Conservation (phyloP, 2,888 invertebrate species). For the Eugnorisma glareosa region DNA sequence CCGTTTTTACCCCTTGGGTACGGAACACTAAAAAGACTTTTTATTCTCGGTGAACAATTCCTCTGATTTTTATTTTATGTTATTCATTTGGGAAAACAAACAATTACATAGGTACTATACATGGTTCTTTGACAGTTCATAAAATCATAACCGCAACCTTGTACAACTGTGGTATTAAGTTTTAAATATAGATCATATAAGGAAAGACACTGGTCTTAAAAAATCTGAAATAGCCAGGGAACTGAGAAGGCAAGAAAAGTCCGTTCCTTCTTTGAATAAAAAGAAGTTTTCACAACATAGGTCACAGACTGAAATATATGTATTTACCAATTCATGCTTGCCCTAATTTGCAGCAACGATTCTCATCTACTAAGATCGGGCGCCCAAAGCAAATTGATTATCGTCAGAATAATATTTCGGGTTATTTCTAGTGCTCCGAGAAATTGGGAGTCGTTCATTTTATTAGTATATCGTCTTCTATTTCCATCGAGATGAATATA, state of each 20-base stretch:
- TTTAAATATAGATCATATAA: neutral
- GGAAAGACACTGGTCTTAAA: neutral
- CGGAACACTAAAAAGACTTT: no score
- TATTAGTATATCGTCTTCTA: conserved; percentile 42
- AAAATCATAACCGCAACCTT: neutral
- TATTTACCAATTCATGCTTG: conserved; percentile 17
- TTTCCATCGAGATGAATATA: conserved; percentile 51
- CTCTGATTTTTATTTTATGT: no score
- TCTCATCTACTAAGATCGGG: conserved; percentile 6
- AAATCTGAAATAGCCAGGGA: neutral
- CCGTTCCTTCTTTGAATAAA: neutral
- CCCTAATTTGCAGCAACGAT: conserved; percentile 30
- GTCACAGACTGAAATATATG: conserved; percentile 10
- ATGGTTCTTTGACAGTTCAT: neutral
- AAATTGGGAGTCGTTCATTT: conserved; percentile 46
- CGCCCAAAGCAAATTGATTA: conserved; percentile 48
- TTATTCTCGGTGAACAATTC: no score
- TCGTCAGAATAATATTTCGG: conserved; percentile 48
- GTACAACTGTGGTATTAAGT: no score
- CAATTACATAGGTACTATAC: no score
- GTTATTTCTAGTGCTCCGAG: conserved; percentile 37
- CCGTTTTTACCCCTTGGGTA: no score
- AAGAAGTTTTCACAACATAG: neutral
- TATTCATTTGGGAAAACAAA: no score
- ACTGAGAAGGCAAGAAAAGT: neutral